Evolutionary conservation across 2,797 vertebrate genomes (phyloP).

Genomic region (Podargus strigoides): DNA sequence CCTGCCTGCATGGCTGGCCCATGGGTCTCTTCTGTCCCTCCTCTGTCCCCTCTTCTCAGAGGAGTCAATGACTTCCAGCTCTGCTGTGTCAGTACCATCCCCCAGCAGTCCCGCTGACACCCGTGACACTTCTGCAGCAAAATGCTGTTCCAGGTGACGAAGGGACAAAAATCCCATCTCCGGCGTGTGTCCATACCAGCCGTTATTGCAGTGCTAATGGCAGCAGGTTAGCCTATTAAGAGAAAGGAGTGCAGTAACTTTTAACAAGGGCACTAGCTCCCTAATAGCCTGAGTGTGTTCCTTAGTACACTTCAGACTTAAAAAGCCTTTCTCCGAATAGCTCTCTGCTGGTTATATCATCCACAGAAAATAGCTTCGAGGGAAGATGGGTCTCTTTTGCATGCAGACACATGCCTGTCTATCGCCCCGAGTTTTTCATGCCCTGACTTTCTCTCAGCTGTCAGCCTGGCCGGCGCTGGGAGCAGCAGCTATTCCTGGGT

Average conservation of each 20-base stretch:
- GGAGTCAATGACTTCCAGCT: neutral
- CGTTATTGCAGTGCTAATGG: neutral
- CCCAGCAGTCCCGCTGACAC: neutral
- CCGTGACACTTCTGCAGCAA: neutral
- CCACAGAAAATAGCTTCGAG: neutral
- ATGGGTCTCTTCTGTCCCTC: neutral
- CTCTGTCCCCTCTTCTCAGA: neutral
- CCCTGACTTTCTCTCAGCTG: neutral
- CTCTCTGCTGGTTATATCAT: neutral
- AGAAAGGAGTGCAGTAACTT: neutral
- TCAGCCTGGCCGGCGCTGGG: neutral
- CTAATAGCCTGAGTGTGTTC: neutral
- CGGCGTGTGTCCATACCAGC: fast-evolving
- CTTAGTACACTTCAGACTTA: neutral
- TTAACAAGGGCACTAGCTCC: neutral
- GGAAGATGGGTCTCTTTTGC: neutral
- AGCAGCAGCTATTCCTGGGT: neutral
- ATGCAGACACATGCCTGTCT: fast-evolving
- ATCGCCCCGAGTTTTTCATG: neutral
- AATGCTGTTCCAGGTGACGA: fast-evolving
- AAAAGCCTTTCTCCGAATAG: neutral
- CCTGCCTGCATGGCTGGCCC: too few relatives aligned
- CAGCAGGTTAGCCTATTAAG: neutral
- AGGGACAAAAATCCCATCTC: neutral
- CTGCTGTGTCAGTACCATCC: fast-evolving